A percentile compares a stretch with the other conserved stretches of the same genome.
These are phyloP conservation scores for Cephus nigrinus DNA, from an alignment of 2,888 invertebrate species.

Conservation along the genomic window DNA sequence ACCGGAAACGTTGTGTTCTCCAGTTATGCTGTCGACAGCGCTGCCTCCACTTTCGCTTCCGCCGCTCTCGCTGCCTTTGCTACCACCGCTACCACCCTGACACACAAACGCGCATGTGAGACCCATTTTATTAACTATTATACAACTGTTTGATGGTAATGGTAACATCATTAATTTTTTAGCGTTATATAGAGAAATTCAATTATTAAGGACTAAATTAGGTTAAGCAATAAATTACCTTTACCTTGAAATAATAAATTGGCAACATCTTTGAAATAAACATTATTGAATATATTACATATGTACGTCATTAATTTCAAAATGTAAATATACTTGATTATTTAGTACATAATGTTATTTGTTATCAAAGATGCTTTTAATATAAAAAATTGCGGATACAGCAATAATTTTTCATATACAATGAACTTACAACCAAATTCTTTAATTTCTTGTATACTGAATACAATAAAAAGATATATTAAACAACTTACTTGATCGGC, in stretches of 20 bases:
- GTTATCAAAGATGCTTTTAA: neutral
- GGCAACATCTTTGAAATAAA: neutral
- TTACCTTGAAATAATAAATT: neutral
- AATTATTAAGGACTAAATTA: neutral
- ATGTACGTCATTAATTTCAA: neutral
- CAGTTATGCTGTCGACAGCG: conserved; percentile 91
- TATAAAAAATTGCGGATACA: neutral
- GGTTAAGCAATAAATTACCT: neutral
- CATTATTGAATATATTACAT: neutral
- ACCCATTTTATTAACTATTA: neutral
- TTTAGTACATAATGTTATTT: neutral
- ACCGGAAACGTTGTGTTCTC: conserved; percentile 87
- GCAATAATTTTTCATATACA: neutral
- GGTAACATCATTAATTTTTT: neutral
- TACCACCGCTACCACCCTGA: conserved; percentile 68
- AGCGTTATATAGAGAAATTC: neutral
- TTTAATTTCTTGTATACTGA: too few species aligned
- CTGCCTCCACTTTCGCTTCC: conserved; percentile 93
- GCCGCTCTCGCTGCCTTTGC: conserved; percentile 66
- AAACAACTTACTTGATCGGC: conserved; percentile 74
- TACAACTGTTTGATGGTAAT: neutral
- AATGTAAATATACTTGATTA: neutral
- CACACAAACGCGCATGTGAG: neutral
- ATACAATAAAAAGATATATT: neutral
- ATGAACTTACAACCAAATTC: too few species aligned